Percentiles rank a stretch among this genome's conserved stretches.
Evolutionary conservation across 2,113 vertebrate species (phyloP).

Genomic region (Perca flavescens): DNA sequence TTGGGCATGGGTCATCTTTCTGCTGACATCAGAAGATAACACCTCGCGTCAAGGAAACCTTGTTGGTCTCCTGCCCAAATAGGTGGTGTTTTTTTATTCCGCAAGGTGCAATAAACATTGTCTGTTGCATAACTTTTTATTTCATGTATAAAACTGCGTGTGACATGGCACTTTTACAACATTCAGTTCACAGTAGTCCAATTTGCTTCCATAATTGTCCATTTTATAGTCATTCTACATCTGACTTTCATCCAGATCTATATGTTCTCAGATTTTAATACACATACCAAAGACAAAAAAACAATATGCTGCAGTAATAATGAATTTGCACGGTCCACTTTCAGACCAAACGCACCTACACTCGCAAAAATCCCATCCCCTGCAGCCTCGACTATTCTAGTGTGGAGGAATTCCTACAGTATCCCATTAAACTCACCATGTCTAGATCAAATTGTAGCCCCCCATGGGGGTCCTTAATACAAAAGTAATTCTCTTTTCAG

Average conservation of each 20-base stretch:
- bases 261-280: constrained; percentile 24
- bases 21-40: background rate
- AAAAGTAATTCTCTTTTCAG: constrained; percentile 75
- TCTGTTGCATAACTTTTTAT: constrained; percentile 22
- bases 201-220: constrained; percentile 4
- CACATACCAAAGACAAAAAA: constrained; percentile 32
- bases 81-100: background rate
- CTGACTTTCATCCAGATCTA: constrained; percentile 43
- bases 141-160: background rate
- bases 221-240: constrained; percentile 27
- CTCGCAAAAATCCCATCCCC: constrained; percentile 23
- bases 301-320: background rate
- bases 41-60: background rate
- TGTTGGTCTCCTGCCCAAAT: background rate
- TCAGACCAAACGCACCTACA: constrained; percentile 26
- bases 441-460: constrained; percentile 68
- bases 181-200: background rate
- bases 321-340: constrained; percentile 27
- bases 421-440: constrained; percentile 62
- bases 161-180: background rate
- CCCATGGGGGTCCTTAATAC: constrained; percentile 63
- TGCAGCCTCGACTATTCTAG: constrained; percentile 44
- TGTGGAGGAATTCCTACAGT: constrained; percentile 64
- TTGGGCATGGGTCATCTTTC: background rate
- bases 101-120: background rate